phyloP scores from a whole-genome alignment of 1,140 invertebrate genomes.

The Saccostrea echinata region DNA sequence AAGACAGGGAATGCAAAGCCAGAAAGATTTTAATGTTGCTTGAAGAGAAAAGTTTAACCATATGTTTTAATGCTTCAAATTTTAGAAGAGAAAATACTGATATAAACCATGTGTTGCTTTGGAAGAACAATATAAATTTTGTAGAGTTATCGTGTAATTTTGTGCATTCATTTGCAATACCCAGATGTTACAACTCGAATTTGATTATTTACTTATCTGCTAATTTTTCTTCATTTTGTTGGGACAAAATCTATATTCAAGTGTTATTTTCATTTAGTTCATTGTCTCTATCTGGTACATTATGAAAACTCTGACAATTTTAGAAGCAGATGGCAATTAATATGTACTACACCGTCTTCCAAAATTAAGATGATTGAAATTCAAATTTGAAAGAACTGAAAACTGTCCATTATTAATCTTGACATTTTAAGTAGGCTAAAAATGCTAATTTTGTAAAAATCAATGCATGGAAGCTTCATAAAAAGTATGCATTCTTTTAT shows the following conservation, averaged over 20 bases:
- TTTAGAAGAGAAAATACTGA: constrained; percentile 7
- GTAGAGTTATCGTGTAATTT: constrained; percentile 22
- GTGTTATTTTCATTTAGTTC: background rate
- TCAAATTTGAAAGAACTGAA: constrained; percentile 4
- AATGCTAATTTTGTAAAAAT: background rate
- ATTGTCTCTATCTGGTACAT: background rate
- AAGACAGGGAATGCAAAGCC: background rate
- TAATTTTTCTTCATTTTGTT: background rate
- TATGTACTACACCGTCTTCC: background rate
- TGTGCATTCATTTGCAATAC: background rate
- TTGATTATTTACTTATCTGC: constrained; percentile 10
- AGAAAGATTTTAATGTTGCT: constrained; percentile 25
- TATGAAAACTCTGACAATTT: background rate
- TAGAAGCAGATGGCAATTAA: constrained; percentile 14
- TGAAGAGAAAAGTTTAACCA: constrained; percentile 28
- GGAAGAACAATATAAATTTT: constrained; percentile 28
- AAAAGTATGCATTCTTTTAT: constrained; percentile 18
- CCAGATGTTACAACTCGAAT: constrained; percentile 34
- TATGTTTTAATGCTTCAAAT: constrained; percentile 32
- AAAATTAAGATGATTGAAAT: constrained; percentile 7
- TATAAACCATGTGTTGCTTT: constrained; percentile 14
- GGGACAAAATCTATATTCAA: constrained; percentile 20
- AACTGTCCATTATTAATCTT: constrained; percentile 30
- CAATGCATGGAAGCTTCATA: constrained; percentile 10
- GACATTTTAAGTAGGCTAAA: constrained; percentile 19